Conservation (phyloP, 2,888 invertebrate species). For the Graphium colonna region DNA sequence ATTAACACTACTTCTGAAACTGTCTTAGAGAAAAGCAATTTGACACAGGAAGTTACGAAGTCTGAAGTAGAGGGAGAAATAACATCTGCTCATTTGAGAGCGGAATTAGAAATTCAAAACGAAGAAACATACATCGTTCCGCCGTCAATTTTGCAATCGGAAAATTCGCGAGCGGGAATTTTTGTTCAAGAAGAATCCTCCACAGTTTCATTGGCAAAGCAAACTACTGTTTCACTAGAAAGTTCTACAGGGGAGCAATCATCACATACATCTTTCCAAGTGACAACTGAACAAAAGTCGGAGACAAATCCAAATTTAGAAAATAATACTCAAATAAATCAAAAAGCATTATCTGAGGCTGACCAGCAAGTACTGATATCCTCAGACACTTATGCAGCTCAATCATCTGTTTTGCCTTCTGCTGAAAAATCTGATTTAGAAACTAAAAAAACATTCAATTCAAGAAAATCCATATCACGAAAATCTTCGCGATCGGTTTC, state of each 20-base stretch:
- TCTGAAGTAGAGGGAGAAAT: constrained; percentile 16
- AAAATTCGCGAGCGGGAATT: constrained; percentile 10
- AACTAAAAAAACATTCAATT: constrained; percentile 1
- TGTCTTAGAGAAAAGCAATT: constrained; percentile 30
- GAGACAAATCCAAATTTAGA: constrained; percentile 11
- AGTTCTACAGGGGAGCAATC: constrained; percentile 30
- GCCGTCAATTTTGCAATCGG: neutral
- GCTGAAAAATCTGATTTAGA: neutral
- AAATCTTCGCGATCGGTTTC: constrained; percentile 7
- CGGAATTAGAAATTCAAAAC: constrained; percentile 25
- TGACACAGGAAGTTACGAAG: constrained; percentile 16
- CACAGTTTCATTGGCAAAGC: constrained; percentile 17
- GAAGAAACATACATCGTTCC: constrained; percentile 22
- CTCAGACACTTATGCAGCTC: neutral
- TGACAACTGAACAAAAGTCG: constrained; percentile 22
- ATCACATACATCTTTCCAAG: constrained; percentile 27
- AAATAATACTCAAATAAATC: constrained; percentile 6
- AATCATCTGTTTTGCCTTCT: neutral
- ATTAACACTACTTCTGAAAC: constrained; percentile 34
- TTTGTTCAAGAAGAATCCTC: constrained; percentile 24
- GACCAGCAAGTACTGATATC: neutral
- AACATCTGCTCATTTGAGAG: constrained; percentile 20
- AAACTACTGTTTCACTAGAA: constrained; percentile 21
- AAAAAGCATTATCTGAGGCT: constrained; percentile 14
- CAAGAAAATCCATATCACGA: constrained; percentile 1